Evolutionary conservation across 2,113 vertebrate species (phyloP).

Genomic region (Vulpes ferrilata): DNA sequence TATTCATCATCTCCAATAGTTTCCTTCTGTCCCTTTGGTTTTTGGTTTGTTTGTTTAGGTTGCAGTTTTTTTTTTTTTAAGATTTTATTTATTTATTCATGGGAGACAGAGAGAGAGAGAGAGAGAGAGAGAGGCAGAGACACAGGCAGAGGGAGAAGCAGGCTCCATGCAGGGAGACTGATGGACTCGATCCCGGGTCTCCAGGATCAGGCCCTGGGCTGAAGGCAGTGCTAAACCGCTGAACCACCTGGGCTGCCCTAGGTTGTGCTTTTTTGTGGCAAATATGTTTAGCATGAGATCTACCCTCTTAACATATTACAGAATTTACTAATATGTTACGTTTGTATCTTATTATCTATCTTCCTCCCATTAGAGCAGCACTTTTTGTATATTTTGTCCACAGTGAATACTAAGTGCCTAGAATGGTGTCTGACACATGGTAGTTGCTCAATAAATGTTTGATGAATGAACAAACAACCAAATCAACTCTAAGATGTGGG

Average conservation of each 20-base stretch:
- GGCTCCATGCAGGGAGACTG: too few species aligned
- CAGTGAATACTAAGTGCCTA: not conserved
- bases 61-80: too few species aligned
- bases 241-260: too few species aligned
- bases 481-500: not conserved
- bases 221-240: too few species aligned
- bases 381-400: not conserved
- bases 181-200: too few species aligned
- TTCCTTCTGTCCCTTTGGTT: not conserved
- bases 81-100: too few species aligned
- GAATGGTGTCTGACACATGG: not conserved
- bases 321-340: not conserved
- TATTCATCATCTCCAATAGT: not conserved
- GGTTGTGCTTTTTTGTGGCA: not conserved
- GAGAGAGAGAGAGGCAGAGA: too few species aligned
- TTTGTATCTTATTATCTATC: not conserved
- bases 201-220: too few species aligned
- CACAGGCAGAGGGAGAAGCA: too few species aligned
- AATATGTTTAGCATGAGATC: not conserved
- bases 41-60: not conserved
- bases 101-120: too few species aligned
- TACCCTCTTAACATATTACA: not conserved
- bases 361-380: not conserved
- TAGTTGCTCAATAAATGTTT: not conserved
- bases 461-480: constrained; percentile 14